A percentile compares a stretch with the other conserved stretches of the same genome.
Conservation (phyloP, 2,888 invertebrate species). For the Tachystola acroxantha region DNA sequence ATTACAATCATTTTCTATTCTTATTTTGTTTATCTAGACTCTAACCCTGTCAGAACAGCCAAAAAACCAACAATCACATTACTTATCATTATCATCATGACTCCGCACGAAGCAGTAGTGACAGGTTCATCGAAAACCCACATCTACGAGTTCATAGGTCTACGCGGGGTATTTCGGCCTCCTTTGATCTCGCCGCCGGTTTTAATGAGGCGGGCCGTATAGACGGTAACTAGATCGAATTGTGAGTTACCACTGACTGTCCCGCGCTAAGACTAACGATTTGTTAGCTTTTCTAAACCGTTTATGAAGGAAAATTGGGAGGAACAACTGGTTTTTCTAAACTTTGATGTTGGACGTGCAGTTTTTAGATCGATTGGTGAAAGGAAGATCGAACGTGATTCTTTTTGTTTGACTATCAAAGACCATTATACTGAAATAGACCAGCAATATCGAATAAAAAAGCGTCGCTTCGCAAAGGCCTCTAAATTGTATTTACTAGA, state of each 20-base stretch:
- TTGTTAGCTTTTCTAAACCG: constrained; percentile 40
- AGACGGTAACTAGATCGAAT: constrained; percentile 67
- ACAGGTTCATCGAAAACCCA: too few relatives aligned
- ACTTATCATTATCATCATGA: too few relatives aligned
- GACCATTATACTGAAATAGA: too few relatives aligned
- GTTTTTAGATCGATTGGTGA: not conserved
- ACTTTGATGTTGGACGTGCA: constrained; percentile 1
- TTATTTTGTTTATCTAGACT: too few relatives aligned
- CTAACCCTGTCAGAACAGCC: too few relatives aligned
- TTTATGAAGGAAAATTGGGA: constrained; percentile 6
- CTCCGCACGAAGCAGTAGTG: too few relatives aligned
- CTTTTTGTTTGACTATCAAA: too few relatives aligned
- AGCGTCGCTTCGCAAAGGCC: too few relatives aligned
- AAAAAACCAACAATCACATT: too few relatives aligned
- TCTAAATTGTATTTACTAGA: too few relatives aligned
- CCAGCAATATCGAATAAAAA: too few relatives aligned
- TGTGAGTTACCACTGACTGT: constrained; percentile 51
- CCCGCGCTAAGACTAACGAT: constrained; percentile 38
- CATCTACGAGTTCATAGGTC: constrained; percentile 49
- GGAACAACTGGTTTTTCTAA: not conserved
- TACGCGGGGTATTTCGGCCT: constrained; percentile 71
- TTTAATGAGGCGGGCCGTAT: constrained; percentile 69
- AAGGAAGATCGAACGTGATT: not conserved
- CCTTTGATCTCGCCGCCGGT: constrained; percentile 81
- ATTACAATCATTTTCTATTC: too few relatives aligned